These are phyloP conservation scores for Acrobasis repandana DNA, from an alignment of 2,888 invertebrate genomes.

Conservation along the genomic window DNA sequence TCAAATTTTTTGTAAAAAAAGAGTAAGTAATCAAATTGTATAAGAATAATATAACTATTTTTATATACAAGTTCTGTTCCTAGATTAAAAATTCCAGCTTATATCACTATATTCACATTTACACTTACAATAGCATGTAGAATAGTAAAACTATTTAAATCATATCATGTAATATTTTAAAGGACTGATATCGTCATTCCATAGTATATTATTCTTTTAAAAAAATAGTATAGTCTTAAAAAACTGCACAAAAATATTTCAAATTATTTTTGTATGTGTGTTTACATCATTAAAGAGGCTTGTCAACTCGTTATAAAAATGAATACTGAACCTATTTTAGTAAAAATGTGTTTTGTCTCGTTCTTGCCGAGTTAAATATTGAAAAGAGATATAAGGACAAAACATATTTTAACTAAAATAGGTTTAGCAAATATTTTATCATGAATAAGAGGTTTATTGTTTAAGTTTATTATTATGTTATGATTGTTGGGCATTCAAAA, in stretches of 20 bases:
- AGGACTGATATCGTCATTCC: neutral
- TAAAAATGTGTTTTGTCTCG: no score
- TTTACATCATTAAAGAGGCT: no score
- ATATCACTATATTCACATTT: neutral
- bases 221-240: neutral
- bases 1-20: neutral
- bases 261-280: neutral
- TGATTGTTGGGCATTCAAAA: no score
- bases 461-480: no score
- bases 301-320: no score
- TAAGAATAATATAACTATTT: neutral
- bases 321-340: no score
- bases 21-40: neutral
- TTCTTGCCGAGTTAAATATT: no score
- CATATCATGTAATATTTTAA: neutral
- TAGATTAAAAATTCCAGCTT: neutral
- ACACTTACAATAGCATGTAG: neutral
- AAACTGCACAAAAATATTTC: neutral
- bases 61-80: neutral
- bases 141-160: neutral
- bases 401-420: no score
- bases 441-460: no score
- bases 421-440: no score
- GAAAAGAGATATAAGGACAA: no score
- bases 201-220: neutral